Evolutionary conservation across 2,113 vertebrate species (phyloP), one percentile per base, ranked within the genome.

Genomic region (Pholis gunnellus): DNA sequence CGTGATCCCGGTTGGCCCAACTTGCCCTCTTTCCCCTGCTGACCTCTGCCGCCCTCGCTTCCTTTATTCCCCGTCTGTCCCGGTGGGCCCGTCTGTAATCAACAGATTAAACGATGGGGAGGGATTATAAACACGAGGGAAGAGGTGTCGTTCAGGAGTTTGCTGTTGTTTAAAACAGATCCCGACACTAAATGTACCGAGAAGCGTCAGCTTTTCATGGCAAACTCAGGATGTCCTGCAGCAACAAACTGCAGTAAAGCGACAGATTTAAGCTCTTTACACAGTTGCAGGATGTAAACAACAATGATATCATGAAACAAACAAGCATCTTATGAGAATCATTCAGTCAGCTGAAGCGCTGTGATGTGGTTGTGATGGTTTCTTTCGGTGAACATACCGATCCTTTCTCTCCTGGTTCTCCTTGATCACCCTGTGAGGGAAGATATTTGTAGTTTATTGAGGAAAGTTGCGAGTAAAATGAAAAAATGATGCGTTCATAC

Each of bases 41-140:
- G 95, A 1, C 98, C 98, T 44, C 97, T 94, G 74, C 86, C 83
- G 10, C 98, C 98, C 91, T 99, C 97, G 0, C 96, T 95, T 2
- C 98, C 98, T 60, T 96, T 96, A 81, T 95, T 96, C 66, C 98
- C 98, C 0, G 96, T 92, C 2, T 99, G 97, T 78, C 98, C 98
- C 17, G 96, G 96, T 42, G 95, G 97, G 5, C 98, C 98, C 60
- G 89, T 90, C 98, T 99, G 88, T 14, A 44, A 5, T 29, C 22
- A 3, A 38, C 46, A 64, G 20, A 18, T 7, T 29, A n/a, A 1
- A 7, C 8, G 9, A 25, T 3, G 48, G 48, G 31, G 46, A 13
- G 67, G 40, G 38, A 25, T 7, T 3, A 6, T 0, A 48, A 64
- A 18, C 15, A 42, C 40, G 5, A 13, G 4, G 29, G 29, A 31